Base-by-base conservation (phyloP, 2,113 vertebrate genomes). In the Mixornis gularis region DNA sequence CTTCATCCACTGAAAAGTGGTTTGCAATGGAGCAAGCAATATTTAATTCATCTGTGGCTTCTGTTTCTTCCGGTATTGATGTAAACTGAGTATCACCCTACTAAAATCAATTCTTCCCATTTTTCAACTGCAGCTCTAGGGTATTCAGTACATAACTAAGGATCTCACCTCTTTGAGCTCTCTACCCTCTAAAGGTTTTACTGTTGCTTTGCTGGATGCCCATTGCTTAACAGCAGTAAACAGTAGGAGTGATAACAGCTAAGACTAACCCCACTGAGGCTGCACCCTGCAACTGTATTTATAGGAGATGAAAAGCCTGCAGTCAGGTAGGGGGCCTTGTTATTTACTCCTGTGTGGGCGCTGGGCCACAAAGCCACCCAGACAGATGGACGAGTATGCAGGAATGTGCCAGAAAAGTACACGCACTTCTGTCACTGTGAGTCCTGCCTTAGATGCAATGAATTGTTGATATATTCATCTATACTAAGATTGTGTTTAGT, bases 311-410 rank as follows among this genome's bases (percentile, higher is more conserved):
- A 62, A 29, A 79, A 69, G 29, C 26, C n/a, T 71, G 14, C 19
- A 6, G 26, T 46, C 25, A 18, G 26, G 17, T 14, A 19, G 7
- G 13, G 10, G 34, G 12, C 19, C 27, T 62, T 80, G 17, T 13
- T n/a, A 70, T 51, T 86, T 69, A 25, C 24, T 4, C 1, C 44
- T 58, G 20, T 40, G 29, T 51, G 46, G 14, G 4, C 0, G 0
- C 3, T 3, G 3, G 48, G 49, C 41, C 30, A 40, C 25, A 66
- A 63, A 73, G 17, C 29, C 58, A 63, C 62, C 29, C 40, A 71
- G 64, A 84, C 20, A 80, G 48, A 60, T 29, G 64, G 76, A 66
- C 8, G 13, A 40, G 14, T 56, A 53, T 20, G 27, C 25, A 59
- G 46, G 48, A 89, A 66, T 30, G 30, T 32, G 6, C 43, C 10